Percentiles rank a stretch among this genome's conserved stretches.
Conservation (phyloP, 2,797 vertebrate species). For the Muscicapa comitata region DNA sequence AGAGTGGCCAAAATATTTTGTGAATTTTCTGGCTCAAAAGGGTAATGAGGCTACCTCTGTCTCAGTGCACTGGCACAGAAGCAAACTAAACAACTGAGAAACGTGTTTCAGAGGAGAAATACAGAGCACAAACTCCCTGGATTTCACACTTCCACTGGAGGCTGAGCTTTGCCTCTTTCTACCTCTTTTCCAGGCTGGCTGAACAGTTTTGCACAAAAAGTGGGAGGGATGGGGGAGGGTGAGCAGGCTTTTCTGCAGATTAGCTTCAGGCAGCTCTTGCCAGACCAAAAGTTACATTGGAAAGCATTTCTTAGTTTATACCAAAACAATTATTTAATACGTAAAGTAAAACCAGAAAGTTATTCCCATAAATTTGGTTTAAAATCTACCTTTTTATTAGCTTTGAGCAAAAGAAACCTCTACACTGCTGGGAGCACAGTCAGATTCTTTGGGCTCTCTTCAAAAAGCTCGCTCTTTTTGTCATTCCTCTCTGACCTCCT, state of each 20-base stretch:
- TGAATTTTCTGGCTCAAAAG: not conserved
- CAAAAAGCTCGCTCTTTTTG: slow-evolving; percentile 38
- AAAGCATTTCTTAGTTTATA: slow-evolving; percentile 1
- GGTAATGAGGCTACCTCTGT: slow-evolving; percentile 50
- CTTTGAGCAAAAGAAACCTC: not conserved
- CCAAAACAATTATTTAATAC: not conserved
- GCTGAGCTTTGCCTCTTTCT: not conserved
- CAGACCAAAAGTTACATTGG: not conserved
- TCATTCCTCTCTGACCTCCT: slow-evolving; percentile 53
- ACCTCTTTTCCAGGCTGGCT: not conserved
- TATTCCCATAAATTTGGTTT: not conserved
- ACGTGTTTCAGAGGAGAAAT: not conserved
- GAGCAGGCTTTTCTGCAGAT: not conserved
- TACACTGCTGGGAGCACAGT: not conserved
- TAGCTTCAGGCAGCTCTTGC: not conserved
- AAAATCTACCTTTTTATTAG: slow-evolving; percentile 6
- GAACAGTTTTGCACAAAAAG: not conserved
- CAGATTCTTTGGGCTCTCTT: slow-evolving; percentile 19
- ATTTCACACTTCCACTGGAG: not conserved
- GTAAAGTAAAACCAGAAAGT: not conserved
- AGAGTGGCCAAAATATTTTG: slow-evolving; percentile 38
- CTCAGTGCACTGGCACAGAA: not conserved
- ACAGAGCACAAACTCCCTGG: not conserved
- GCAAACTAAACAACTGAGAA: slow-evolving; percentile 35
- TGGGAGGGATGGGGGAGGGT: not conserved